Evolutionary conservation across 2,113 vertebrate species (phyloP).

Genomic region (Pampusana beccarii): DNA sequence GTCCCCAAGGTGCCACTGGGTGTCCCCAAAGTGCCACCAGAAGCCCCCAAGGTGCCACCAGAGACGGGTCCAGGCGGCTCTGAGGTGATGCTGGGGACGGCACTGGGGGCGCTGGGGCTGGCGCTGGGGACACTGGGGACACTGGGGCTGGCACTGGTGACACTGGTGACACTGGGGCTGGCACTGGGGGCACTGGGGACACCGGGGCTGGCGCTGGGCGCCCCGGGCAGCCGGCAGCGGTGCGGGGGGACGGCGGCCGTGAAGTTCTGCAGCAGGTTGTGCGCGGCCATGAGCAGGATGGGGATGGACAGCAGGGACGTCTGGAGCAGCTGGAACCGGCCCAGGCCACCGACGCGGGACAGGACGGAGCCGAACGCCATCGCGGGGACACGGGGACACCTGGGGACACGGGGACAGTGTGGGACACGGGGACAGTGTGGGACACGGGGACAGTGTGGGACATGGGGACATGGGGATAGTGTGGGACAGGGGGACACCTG

Average conservation of each 20-base stretch:
- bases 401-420: not conserved
- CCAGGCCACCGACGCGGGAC: constrained; percentile 63
- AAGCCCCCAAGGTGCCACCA: too few species aligned
- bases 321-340: constrained; percentile 82
- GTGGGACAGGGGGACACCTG: too few species aligned
- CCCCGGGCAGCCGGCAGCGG: constrained; percentile 52
- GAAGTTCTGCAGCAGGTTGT: constrained; percentile 87
- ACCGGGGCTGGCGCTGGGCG: not conserved
- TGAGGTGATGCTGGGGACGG: too few species aligned
- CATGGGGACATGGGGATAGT: too few species aligned
- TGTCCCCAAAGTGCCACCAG: too few species aligned
- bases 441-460: not conserved
- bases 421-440: not conserved
- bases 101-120: too few species aligned
- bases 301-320: constrained; percentile 73
- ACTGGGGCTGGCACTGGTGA: too few species aligned
- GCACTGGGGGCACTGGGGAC: too few species aligned
- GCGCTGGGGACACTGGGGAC: not conserved
- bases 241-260: constrained; percentile 75
- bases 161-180: not conserved
- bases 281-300: constrained; percentile 82
- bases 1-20: too few species aligned
- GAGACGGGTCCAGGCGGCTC: too few species aligned
- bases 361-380: too few species aligned
- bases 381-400: too few species aligned